phyloP scores from a whole-genome alignment of 2,113 vertebrate species.

The Phocoena phocoena region DNA sequence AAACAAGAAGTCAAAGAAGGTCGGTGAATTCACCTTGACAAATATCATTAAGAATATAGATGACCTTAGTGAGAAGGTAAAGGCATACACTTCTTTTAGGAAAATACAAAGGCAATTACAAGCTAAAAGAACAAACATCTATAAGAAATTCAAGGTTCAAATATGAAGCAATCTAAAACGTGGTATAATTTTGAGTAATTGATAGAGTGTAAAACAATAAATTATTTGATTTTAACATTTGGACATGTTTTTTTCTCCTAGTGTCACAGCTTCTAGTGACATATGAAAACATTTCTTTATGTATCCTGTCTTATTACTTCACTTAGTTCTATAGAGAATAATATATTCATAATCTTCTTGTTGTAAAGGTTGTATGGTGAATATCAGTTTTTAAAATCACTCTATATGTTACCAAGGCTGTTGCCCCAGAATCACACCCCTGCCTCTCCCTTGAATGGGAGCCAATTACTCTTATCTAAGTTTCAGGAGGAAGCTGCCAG shows the following conservation, averaged over 20 bases:
- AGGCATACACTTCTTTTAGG: not conserved
- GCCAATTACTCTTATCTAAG: not conserved
- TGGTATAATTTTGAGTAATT: not conserved
- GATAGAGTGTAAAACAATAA: not conserved
- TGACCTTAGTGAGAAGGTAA: not conserved
- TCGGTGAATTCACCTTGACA: not conserved
- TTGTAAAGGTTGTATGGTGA: not conserved
- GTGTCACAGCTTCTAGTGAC: not conserved
- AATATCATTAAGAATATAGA: not conserved
- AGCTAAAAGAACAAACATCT: not conserved
- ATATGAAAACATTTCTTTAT: not conserved
- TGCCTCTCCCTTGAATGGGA: not conserved
- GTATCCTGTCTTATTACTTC: not conserved
- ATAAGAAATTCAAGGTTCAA: not conserved
- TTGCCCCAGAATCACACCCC: not conserved
- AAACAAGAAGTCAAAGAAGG: not conserved
- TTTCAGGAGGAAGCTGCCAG: not conserved
- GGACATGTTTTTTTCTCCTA: not conserved
- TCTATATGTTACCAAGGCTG: not conserved
- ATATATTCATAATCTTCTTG: not conserved
- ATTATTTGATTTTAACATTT: not conserved
- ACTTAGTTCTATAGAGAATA: not conserved
- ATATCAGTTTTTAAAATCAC: not conserved
- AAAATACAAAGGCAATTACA: constrained; percentile 16
- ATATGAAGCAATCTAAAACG: constrained; percentile 11